Conservation (phyloP, 2,113 vertebrate species). For the Pithys albifrons region DNA sequence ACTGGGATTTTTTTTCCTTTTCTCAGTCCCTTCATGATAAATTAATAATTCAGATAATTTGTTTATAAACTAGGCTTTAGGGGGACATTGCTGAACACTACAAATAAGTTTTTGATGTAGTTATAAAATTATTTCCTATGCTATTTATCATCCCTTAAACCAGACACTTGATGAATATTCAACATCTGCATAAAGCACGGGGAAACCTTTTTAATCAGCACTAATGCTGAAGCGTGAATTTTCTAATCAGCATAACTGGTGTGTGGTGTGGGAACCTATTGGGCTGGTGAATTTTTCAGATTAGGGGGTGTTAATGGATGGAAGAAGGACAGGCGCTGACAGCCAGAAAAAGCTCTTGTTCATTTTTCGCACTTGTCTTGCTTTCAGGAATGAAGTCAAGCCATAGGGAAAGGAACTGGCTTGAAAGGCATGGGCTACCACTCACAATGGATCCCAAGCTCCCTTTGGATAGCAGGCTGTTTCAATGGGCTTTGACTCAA, state of each 20-base stretch:
- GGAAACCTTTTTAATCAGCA: constrained; percentile 54
- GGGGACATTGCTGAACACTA: constrained; percentile 42
- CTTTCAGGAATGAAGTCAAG: background rate
- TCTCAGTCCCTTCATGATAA: constrained; percentile 70
- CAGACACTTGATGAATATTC: constrained; percentile 62
- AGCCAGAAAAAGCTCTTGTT: background rate
- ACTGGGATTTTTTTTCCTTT: constrained; percentile 59
- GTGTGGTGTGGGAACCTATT: constrained; percentile 44
- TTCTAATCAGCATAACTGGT: constrained; percentile 43
- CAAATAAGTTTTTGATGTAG: constrained; percentile 65
- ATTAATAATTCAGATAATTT: constrained; percentile 70
- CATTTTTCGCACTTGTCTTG: background rate
- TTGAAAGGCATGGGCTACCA: background rate
- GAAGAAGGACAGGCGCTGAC: background rate
- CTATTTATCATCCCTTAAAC: constrained; percentile 56
- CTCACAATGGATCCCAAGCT: background rate
- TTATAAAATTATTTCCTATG: constrained; percentile 57
- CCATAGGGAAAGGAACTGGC: background rate
- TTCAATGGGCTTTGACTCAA: background rate
- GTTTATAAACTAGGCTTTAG: constrained; percentile 60
- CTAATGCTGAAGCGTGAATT: constrained; percentile 57
- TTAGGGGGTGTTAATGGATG: constrained; percentile 27
- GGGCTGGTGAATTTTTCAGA: constrained; percentile 31
- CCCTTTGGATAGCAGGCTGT: background rate
- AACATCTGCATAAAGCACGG: constrained; percentile 22